Base-by-base conservation (phyloP, 2,888 invertebrate genomes). In the Hemicrepidius hirtus region DNA sequence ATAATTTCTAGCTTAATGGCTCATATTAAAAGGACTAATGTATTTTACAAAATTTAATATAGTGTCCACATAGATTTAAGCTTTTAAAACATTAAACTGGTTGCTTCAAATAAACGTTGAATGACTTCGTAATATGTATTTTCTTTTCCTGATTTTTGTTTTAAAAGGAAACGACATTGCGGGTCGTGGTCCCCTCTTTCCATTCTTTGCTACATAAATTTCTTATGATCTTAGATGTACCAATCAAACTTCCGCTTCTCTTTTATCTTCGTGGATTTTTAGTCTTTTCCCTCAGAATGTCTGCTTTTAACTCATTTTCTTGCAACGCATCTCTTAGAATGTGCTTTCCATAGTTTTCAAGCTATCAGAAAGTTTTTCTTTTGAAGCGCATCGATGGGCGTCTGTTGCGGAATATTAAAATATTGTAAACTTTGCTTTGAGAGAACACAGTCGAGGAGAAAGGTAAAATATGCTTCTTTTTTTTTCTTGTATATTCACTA, bases 321-420 rank as follows among this genome's bases (percentile, higher is more conserved):
- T 46, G 41, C 44, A 44, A 28, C 63, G 32, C 21, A 46, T 24
- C 32, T 46, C 46, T 63, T 63, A 57, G 32, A 68, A 60, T 68
- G 35, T 68, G 32, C 50, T 62, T 68, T 62, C 60, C 60, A 62
- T 60, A 60, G 60, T 62, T 68, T 57, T 46, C 49, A 62, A 68
- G 60, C 40, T 40, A 68, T 50, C 59, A 40, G 37, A 46, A 68
- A 68, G 59, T 59, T 68, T 65, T 62, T 35, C 67, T 50, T 68
- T 68, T 68, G 68, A 68, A 68, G 37, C 68, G 49, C 40, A 68
- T 68, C 50, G 46, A 53, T 32, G 32, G 37, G 46, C 24, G 68
- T 50, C 62, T 62, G 68, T 68, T 68, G 24, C 37, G 24, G 62
- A 68, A 68, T 68, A 60, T 60, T 68, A 68, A 68, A 68, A 68